Percentiles rank a stretch among this genome's conserved stretches.
Evolutionary conservation across 2,888 invertebrate species (phyloP).

Genomic region (Torymus auratus): DNA sequence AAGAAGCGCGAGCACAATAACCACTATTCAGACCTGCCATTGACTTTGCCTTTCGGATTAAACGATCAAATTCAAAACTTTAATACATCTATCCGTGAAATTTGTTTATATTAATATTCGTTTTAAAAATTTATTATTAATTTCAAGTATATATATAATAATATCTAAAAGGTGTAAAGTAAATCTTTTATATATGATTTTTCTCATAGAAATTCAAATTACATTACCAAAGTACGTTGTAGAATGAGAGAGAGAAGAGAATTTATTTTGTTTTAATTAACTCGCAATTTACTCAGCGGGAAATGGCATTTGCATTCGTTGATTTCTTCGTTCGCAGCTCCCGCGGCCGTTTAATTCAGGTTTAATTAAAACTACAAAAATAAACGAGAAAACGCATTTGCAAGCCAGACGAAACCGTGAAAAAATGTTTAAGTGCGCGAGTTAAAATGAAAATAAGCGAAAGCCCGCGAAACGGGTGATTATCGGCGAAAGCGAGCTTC

Average conservation of each 20-base stretch:
- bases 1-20: slow-evolving; percentile 38
- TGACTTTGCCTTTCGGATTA: slow-evolving; percentile 23
- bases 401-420: slow-evolving; percentile 59
- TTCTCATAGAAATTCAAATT: too few species aligned
- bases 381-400: slow-evolving; percentile 1
- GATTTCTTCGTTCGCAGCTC: too few species aligned
- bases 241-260: background rate
- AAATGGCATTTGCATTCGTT: too few species aligned
- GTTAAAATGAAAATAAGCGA: too few species aligned
- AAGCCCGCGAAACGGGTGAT: slow-evolving; percentile 21
- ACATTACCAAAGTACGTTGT: background rate
- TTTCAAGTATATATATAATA: too few species aligned
- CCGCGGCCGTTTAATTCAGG: background rate
- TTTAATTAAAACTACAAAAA: background rate
- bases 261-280: background rate
- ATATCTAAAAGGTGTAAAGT: too few species aligned
- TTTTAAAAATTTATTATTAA: too few species aligned
- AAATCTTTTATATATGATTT: too few species aligned
- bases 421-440: background rate
- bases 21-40: slow-evolving; percentile 22
- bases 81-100: background rate
- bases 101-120: too few species aligned
- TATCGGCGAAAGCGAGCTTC: slow-evolving; percentile 33
- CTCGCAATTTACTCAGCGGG: too few species aligned
- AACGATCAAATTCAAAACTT: slow-evolving; percentile 17